Conservation (phyloP, 2,797 vertebrate genomes). For the Artibeus lituratus region DNA sequence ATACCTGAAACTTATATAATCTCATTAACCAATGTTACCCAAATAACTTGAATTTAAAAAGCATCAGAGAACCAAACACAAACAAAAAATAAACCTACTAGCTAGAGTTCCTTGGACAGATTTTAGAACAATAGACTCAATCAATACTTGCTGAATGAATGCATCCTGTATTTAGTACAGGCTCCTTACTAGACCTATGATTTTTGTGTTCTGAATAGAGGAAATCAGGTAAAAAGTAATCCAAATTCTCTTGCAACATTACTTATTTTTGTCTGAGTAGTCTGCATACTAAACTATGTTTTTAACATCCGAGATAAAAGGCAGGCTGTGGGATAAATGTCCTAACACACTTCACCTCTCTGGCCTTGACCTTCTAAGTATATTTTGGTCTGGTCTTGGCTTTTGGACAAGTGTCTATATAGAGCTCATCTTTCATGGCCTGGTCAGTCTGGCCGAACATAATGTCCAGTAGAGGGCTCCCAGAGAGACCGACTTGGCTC, state of each 20-base stretch:
- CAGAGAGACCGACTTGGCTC: conserved; percentile 36
- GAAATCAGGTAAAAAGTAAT: not conserved
- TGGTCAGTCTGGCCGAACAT: conserved; percentile 37
- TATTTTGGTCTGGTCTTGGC: conserved; percentile 57
- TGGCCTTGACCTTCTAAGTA: conserved; percentile 52
- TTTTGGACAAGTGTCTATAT: conserved; percentile 39
- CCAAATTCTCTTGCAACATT: not conserved
- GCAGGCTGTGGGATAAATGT: not conserved
- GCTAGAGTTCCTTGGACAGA: not conserved
- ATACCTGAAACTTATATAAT: not conserved
- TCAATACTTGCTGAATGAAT: not conserved
- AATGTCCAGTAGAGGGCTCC: conserved; percentile 54
- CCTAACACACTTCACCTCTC: not conserved
- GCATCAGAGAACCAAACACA: not conserved
- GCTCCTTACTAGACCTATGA: not conserved
- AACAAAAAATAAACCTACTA: not conserved
- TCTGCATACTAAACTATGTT: not conserved
- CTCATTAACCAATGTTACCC: not conserved
- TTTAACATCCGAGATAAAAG: not conserved
- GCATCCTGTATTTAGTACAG: not conserved
- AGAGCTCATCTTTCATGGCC: conserved; percentile 16
- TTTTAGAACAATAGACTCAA: not conserved
- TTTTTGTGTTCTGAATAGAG: not conserved
- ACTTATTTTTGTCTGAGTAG: not conserved
- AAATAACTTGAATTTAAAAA: not conserved